Percentiles rank a stretch among this genome's conserved stretches.
These are phyloP conservation scores for Cottoperca gobio DNA, from an alignment of 2,797 vertebrate species.

Conservation along the genomic window DNA sequence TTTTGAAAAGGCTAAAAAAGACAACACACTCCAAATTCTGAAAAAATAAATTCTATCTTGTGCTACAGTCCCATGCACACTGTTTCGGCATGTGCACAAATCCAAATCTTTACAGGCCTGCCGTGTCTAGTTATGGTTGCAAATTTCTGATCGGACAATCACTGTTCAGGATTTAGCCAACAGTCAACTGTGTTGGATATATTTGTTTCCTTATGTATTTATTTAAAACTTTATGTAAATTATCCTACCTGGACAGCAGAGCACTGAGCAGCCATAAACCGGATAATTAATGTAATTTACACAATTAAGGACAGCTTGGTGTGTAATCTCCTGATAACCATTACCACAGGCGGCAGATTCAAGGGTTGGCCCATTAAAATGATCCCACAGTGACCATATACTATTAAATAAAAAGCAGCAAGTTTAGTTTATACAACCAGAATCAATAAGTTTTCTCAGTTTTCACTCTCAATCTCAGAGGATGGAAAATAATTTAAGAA, in stretches of 20 bases:
- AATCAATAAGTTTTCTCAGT: neutral
- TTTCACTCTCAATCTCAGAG: slow-evolving; percentile 35
- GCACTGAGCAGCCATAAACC: slow-evolving; percentile 18
- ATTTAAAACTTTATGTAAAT: slow-evolving; percentile 11
- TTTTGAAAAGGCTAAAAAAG: no score
- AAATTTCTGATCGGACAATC: no score
- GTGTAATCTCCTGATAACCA: slow-evolving; percentile 40
- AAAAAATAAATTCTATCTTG: no score
- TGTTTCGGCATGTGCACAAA: no score
- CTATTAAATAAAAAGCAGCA: neutral
- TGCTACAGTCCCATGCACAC: no score
- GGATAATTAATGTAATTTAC: slow-evolving; percentile 56
- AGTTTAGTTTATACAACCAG: slow-evolving; percentile 6
- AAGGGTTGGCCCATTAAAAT: slow-evolving; percentile 19
- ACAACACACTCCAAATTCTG: no score
- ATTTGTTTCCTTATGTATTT: slow-evolving; percentile 13
- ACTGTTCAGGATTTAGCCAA: neutral
- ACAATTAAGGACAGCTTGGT: slow-evolving; percentile 30
- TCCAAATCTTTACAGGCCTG: no score
- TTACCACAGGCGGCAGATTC: slow-evolving; percentile 35
- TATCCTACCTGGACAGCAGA: neutral
- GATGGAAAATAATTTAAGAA: slow-evolving; percentile 62
- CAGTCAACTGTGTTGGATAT: slow-evolving; percentile 2
- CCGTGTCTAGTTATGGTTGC: no score
- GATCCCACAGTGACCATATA: slow-evolving; percentile 1